Conservation (phyloP, 1,140 invertebrate species). For the Papilio dardanus region DNA sequence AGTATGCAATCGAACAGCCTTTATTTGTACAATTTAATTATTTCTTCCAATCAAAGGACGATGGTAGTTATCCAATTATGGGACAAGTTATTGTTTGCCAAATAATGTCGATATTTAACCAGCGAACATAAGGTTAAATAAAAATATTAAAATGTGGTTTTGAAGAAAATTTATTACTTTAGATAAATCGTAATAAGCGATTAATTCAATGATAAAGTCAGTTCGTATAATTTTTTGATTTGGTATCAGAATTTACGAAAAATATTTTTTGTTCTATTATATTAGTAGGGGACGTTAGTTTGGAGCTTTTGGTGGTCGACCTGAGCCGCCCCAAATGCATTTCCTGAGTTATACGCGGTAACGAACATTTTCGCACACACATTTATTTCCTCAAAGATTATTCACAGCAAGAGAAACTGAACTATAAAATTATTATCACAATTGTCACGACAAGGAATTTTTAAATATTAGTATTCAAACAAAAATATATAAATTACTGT, state of each 20-base stretch:
- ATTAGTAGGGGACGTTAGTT: conserved; percentile 28
- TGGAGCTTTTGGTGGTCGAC: conserved; percentile 44
- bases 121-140: no score
- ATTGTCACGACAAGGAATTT: not conserved
- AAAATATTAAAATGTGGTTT: no score
- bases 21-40: not conserved
- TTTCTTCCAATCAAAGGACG: not conserved
- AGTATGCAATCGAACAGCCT: not conserved
- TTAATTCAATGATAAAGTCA: not conserved
- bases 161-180: no score
- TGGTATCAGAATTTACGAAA: not conserved
- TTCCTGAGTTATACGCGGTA: conserved; percentile 65
- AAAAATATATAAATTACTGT: not conserved
- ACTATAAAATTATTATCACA: not conserved
- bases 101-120: no score
- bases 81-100: no score
- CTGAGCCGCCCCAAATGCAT: conserved; percentile 58
- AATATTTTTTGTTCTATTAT: not conserved
- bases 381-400: conserved; percentile 38
- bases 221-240: no score
- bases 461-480: not conserved
- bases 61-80: not conserved
- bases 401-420: not conserved
- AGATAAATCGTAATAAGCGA: not conserved
- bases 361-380: conserved; percentile 54